Evolutionary conservation across 2,888 invertebrate species (phyloP).

Genomic region (Junonia oenone): DNA sequence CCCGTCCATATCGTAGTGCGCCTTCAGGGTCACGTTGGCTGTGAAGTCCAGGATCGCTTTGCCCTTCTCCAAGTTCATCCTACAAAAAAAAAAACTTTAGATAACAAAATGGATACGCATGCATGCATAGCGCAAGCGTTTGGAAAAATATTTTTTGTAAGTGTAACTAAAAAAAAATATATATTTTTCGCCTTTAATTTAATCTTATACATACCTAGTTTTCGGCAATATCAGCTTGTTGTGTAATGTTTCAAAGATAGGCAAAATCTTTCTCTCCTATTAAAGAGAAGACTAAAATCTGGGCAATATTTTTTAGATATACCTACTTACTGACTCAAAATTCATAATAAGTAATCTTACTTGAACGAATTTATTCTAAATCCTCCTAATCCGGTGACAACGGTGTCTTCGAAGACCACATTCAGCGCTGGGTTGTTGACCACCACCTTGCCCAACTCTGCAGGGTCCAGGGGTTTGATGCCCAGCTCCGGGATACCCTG

Average conservation of each 20-base stretch:
- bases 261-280: too few relatives aligned
- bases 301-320: too few relatives aligned
- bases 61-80: constrained; percentile 51
- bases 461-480: constrained; percentile 70
- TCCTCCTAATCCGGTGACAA: constrained; percentile 62
- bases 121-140: too few relatives aligned
- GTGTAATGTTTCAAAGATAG: too few relatives aligned
- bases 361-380: constrained; percentile 61
- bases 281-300: too few relatives aligned
- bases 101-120: too few relatives aligned
- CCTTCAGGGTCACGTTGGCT: constrained; percentile 71
- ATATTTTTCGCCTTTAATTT: too few relatives aligned
- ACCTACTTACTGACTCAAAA: too few relatives aligned
- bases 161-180: too few relatives aligned
- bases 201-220: too few relatives aligned
- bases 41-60: constrained; percentile 65
- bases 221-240: too few relatives aligned
- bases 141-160: too few relatives aligned
- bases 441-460: constrained; percentile 61
- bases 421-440: constrained; percentile 66
- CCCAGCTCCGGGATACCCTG: constrained; percentile 69
- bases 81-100: not conserved
- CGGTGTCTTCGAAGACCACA: constrained; percentile 64
- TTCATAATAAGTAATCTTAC: constrained; percentile 52
- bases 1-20: constrained; percentile 73